Evolutionary conservation across 2,888 invertebrate species (phyloP), one percentile per base, ranked within the genome.

Genomic region (Coenonympha glycerion): DNA sequence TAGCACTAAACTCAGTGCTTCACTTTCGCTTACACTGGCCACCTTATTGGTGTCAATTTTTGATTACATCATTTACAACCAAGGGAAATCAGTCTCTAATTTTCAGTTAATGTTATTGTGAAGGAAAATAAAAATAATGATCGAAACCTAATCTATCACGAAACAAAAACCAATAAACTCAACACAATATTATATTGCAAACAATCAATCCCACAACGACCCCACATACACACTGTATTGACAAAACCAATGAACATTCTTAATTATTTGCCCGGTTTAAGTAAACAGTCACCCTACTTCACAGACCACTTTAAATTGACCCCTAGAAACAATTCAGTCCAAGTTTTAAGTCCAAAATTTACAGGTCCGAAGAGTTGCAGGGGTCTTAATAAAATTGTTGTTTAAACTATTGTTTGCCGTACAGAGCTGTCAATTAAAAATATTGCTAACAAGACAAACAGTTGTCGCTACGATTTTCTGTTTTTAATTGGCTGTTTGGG

Each of bases 201-300:
- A 83, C 82, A 82, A 78, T 71, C 58, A 65, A 63, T 67, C 78
- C 75, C 78, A 67, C 64, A 61, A 63, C 73, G 73, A 76, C 73
- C 73, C 41, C 70, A n/a, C n/a, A n/a, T 65, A 62, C 58, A 68
- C 65, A 72, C 67, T 75, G 70, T 83, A 79, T 86, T 85, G 81
- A 83, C 86, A 80, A 79, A 82, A 80, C 83, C 84, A 84, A 78
- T 86, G 84, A 84, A 84, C 83, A 81, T 75, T 84, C 82, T 79
- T 86, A 84, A 86, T 87, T 84, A 87, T 87, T 85, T 85, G 81
- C 79, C 71, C 69, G 64, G 74, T 73, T 76, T 71, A 69, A 58
- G 81, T 81, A 83, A 85, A 85, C 84, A 85, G 76, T 76, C 78
- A 80, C 82, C 81, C 73, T 59, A 65, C 49, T 58, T 55, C 51